These are phyloP conservation scores for Theocolax elegans DNA, from an alignment of 1,140 invertebrate genomes.

Conservation along the genomic window DNA sequence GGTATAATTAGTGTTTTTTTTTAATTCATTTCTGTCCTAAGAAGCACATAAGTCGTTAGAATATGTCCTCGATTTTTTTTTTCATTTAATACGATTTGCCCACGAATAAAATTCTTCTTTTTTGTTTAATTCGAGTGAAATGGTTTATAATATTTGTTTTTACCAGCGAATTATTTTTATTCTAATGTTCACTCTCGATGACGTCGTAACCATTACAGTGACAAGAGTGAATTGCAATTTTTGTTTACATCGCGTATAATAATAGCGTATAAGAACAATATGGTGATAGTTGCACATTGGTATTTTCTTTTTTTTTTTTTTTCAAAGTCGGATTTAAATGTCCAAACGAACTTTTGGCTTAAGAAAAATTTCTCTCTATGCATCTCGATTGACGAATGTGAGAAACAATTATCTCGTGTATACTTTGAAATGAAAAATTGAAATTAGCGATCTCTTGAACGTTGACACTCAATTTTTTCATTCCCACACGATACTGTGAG, in stretches of 20 bases:
- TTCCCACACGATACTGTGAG: too few relatives aligned
- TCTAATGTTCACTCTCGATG: neutral
- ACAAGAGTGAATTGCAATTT: constrained; percentile 1
- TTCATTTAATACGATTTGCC: neutral
- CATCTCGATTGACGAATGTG: too few relatives aligned
- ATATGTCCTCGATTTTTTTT: constrained; percentile 6
- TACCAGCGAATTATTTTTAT: too few relatives aligned
- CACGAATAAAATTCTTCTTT: neutral
- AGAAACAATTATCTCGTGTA: too few relatives aligned
- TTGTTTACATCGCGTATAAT: neutral
- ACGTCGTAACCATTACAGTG: neutral
- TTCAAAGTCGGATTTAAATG: neutral
- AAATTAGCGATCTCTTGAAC: too few relatives aligned
- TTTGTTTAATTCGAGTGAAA: too few relatives aligned
- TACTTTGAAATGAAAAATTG: too few relatives aligned
- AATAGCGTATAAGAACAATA: constrained; percentile 12
- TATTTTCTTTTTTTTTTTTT: neutral
- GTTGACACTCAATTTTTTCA: too few relatives aligned
- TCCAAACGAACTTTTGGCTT: too few relatives aligned
- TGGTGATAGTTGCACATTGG: constrained; percentile 6
- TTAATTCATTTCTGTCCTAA: constrained; percentile 13
- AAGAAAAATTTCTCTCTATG: too few relatives aligned
- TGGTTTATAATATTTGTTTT: too few relatives aligned
- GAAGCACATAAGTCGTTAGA: constrained; percentile 17
- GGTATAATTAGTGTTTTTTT: constrained; percentile 7